Percentiles rank a stretch among this genome's conserved stretches.
Evolutionary conservation across 2,888 invertebrate species (phyloP).

Genomic region (Morpho helenor): DNA sequence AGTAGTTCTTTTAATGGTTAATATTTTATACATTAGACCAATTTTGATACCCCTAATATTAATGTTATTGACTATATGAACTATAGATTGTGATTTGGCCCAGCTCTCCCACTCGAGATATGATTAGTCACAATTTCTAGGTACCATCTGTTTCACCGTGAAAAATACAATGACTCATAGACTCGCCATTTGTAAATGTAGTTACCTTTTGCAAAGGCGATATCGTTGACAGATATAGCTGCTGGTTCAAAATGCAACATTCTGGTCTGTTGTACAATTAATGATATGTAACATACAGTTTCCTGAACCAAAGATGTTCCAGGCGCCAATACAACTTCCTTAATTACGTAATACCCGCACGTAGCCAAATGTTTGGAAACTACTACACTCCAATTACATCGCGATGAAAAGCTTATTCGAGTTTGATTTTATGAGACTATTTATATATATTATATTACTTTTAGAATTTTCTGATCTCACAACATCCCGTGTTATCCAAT

Average conservation of each 20-base stretch:
- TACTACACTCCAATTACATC: conserved; percentile 27
- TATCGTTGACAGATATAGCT: conserved; percentile 20
- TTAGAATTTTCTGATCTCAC: too few relatives aligned
- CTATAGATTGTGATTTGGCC: background rate
- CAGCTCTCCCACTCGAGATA: conserved; percentile 34
- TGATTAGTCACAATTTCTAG: conserved; percentile 59
- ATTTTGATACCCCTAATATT: background rate
- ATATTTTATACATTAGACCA: too few relatives aligned
- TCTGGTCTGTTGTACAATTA: conserved; percentile 20
- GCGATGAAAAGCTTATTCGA: conserved; percentile 17
- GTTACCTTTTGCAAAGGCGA: conserved; percentile 26
- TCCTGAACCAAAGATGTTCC: conserved; percentile 19
- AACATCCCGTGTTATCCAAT: too few relatives aligned
- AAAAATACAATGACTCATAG: conserved; percentile 58
- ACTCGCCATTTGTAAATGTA: conserved; percentile 31
- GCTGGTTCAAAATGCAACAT: conserved; percentile 15
- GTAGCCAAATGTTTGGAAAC: conserved; percentile 27
- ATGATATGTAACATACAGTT: conserved; percentile 26
- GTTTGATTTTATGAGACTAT: conserved; percentile 8
- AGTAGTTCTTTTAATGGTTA: too few relatives aligned
- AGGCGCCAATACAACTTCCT: conserved; percentile 23
- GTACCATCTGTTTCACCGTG: conserved; percentile 44
- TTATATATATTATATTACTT: too few relatives aligned
- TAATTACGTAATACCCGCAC: conserved; percentile 23
- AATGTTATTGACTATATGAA: background rate